Evolutionary conservation across 2,888 invertebrate genomes (phyloP), one percentile per base, ranked within the genome.

Genomic region (Itoplectis maculator): DNA sequence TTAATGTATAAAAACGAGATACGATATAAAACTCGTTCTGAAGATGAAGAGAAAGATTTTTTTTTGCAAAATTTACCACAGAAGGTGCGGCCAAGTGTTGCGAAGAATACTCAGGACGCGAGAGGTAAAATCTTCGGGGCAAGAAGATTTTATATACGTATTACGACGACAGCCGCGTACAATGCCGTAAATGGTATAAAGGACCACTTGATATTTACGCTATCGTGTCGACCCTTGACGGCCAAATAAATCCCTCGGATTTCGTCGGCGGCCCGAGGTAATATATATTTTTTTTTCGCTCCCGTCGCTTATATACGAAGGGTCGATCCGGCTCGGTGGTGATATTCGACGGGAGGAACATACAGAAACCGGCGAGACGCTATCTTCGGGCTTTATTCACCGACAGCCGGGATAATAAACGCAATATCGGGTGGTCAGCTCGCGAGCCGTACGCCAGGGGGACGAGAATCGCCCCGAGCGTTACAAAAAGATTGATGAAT

Each of bases 371-470:
- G 29, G 40, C 65, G 56, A 70, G 65, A 47, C n/a, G 72, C 47
- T 47, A 70, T 76, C 9, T 76, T 72, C 47, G 66, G 56, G 49
- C 79, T 66, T 76, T 49, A 66, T 76, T 75, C 75, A 29, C 65
- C 70, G 65, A 66, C 45, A 65, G 56, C 63, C 61, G 56, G 45
- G 61, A 66, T 75, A 81, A 83, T 81, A 79, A 83, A 79, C 69
- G 76, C 75, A 75, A 81, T 81, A 81, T 81, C 82, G 72, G 75
- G 76, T 73, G 83, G 81, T 81, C 83, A 79, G 72, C 56, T 82
- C 51, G 56, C 56, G 80, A 78, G 66, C 70, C 56, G 11, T 76
- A 6, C 20, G 29, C 40, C 18, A 59, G 59, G 37, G 23, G 7
- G 18, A 7, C 65, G 29, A 56, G 35, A 61, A 45, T 63, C 68